phyloP scores from a whole-genome alignment of 2,888 invertebrate genomes.

The Zaprionus bogoriensis region DNA sequence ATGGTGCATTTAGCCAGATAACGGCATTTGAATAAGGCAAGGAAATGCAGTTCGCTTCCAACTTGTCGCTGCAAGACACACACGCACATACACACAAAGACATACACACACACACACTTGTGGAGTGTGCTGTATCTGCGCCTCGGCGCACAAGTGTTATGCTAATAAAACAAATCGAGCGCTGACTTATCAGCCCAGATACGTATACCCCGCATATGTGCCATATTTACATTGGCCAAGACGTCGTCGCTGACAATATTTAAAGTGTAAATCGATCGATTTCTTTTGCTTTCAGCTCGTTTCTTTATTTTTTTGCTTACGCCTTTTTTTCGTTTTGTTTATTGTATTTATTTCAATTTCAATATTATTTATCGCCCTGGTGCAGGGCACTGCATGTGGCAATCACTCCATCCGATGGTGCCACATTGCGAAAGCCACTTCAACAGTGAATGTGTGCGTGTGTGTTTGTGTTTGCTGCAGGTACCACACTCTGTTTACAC shows the following conservation, averaged over 20 bases:
- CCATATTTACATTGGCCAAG: constrained; percentile 33
- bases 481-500: constrained; percentile 10
- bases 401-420: constrained; percentile 15
- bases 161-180: constrained; percentile 77
- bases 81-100: constrained; percentile 2
- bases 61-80: constrained; percentile 45
- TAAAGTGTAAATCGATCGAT: constrained; percentile 75
- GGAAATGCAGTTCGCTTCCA: constrained; percentile 59
- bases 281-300: constrained; percentile 2
- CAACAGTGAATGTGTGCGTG: constrained; percentile 31
- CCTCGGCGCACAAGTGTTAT: constrained; percentile 73
- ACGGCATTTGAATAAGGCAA: constrained; percentile 74
- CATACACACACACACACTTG: neutral
- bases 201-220: constrained; percentile 53
- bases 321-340: constrained; percentile 45
- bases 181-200: constrained; percentile 52
- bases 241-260: constrained; percentile 43
- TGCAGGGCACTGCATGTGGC: constrained; percentile 15
- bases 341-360: constrained; percentile 74
- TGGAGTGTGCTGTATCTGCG: constrained; percentile 20
- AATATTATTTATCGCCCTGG: constrained; percentile 62
- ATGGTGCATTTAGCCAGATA: constrained; percentile 41
- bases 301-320: constrained; percentile 25
- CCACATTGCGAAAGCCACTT: constrained; percentile 55
- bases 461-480: constrained; percentile 25